Evolutionary conservation across 2,113 vertebrate species (phyloP).

Genomic region (Mus spicilegus): DNA sequence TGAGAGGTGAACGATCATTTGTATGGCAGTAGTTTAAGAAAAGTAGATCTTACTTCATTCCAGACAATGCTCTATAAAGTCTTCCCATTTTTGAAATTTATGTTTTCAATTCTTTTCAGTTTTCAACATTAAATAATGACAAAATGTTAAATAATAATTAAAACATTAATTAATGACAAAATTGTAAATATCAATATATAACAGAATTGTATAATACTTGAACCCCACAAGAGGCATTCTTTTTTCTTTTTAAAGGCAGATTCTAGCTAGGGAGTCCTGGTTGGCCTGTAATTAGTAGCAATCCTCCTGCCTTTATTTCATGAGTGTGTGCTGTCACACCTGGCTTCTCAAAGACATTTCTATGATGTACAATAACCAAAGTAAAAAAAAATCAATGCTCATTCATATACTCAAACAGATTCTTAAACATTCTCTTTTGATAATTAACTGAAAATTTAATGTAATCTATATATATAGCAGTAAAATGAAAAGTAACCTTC

Average conservation of each 20-base stretch:
- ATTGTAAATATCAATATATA: background rate
- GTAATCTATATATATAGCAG: background rate
- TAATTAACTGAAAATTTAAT: background rate
- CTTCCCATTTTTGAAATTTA: background rate
- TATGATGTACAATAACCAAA: background rate
- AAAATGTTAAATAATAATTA: too few species aligned
- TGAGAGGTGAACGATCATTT: background rate
- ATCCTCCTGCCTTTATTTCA: background rate
- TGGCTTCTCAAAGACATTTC: background rate
- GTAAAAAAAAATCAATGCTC: background rate
- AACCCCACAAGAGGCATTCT: background rate
- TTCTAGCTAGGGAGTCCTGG: background rate
- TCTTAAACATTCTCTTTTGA: background rate
- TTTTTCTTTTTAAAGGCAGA: background rate
- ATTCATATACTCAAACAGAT: background rate
- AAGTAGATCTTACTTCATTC: slow-evolving; percentile 28
- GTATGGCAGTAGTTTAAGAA: background rate
- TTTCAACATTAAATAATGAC: background rate
- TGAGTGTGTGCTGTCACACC: background rate
- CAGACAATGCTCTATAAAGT: background rate
- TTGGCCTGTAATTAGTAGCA: too few species aligned
- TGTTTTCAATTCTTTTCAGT: slow-evolving; percentile 39
- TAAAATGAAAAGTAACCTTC: slow-evolving; percentile 11
- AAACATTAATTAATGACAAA: background rate
- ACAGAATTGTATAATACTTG: background rate